Evolutionary conservation across 2,113 vertebrate species (phyloP).

Genomic region (Oenanthe oenanthe): DNA sequence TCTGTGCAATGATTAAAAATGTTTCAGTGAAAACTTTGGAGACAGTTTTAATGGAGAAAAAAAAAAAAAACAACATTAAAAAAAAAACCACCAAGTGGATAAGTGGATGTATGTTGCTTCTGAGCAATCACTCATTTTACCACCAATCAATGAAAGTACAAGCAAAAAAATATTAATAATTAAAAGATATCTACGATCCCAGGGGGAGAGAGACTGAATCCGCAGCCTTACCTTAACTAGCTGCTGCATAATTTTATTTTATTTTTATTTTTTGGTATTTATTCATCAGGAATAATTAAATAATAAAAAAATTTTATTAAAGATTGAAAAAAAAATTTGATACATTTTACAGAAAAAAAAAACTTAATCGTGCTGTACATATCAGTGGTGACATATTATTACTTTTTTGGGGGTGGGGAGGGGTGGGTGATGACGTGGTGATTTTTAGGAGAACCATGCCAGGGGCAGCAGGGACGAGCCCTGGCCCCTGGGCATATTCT

Average conservation of each 20-base stretch:
- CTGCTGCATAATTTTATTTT: conserved; percentile 84
- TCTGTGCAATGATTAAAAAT: conserved; percentile 83
- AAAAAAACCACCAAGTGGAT: conserved; percentile 67
- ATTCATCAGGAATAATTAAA: conserved; percentile 88
- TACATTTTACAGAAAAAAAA: conserved; percentile 84
- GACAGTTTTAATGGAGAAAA: conserved; percentile 67
- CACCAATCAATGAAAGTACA: conserved; percentile 79
- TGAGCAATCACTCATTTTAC: conserved; percentile 79
- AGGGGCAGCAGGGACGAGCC: conserved; percentile 67
- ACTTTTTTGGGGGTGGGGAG: conserved; percentile 73
- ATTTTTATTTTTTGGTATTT: conserved; percentile 90
- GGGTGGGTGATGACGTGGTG: conserved; percentile 69
- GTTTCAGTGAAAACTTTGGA: conserved; percentile 69
- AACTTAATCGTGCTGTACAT: conserved; percentile 86
- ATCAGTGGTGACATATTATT: conserved; percentile 84
- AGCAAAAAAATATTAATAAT: conserved; percentile 73
- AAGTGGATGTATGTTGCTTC: conserved; percentile 79
- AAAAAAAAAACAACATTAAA: conserved; percentile 34
- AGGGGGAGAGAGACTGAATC: conserved; percentile 85
- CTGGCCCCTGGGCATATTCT: conserved; percentile 73
- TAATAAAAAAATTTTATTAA: conserved; percentile 85
- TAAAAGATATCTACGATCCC: conserved; percentile 67
- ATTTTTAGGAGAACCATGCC: conserved; percentile 79
- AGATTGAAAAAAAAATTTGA: conserved; percentile 89
- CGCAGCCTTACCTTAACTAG: conserved; percentile 87